Conservation (phyloP, 2,113 vertebrate genomes). For the Tachuris rubrigastra region DNA sequence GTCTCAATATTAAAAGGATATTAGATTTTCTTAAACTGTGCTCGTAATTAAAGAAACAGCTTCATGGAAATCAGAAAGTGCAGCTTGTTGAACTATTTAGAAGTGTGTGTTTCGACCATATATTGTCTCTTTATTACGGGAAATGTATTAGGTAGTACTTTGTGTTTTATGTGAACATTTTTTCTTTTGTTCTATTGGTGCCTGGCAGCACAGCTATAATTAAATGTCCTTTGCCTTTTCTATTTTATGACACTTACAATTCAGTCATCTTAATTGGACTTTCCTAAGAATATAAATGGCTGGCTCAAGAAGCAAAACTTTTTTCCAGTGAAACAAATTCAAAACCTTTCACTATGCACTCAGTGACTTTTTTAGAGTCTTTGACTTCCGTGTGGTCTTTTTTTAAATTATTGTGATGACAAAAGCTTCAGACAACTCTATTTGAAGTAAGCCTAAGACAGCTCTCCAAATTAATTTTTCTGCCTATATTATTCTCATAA, state of each 20-base stretch:
- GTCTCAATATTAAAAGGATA: background rate
- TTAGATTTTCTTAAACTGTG: slow-evolving; percentile 6
- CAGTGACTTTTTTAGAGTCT: background rate
- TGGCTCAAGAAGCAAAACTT: background rate
- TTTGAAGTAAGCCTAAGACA: background rate
- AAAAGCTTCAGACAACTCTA: background rate
- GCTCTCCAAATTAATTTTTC: background rate
- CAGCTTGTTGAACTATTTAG: background rate
- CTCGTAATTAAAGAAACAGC: slow-evolving; percentile 15
- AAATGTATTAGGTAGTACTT: background rate
- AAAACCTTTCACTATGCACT: background rate
- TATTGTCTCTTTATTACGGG: slow-evolving; percentile 7
- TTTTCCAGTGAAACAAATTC: background rate
- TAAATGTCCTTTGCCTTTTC: slow-evolving; percentile 35
- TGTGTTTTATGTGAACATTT: background rate
- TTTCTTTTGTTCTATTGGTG: slow-evolving; percentile 5
- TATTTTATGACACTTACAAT: slow-evolving; percentile 21
- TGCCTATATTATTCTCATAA: background rate
- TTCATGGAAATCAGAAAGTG: background rate
- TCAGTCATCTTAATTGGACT: slow-evolving; percentile 51
- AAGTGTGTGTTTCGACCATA: background rate
- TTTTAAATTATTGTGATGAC: background rate
- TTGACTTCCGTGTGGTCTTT: background rate
- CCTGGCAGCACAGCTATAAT: slow-evolving; percentile 43
- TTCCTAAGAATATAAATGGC: background rate